Percentiles rank a stretch among this genome's conserved stretches.
These are phyloP conservation scores for Drosophila rellima DNA, from an alignment of 2,888 invertebrate species.

Conservation along the genomic window DNA sequence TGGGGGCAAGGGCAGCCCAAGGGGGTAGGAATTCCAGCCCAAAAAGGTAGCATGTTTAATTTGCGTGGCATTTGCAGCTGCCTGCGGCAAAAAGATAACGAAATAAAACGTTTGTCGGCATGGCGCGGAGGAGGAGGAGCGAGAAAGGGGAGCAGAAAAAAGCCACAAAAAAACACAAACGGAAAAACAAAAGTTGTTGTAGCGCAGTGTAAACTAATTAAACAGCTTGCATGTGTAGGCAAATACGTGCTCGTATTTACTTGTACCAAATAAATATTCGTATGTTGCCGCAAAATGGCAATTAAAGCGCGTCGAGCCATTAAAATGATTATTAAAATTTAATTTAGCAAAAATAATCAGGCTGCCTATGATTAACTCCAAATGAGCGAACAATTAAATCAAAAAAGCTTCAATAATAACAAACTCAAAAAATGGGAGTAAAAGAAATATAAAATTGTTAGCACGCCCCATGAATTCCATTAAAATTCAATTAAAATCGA, in stretches of 20 bases:
- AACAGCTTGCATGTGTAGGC: conserved; percentile 52
- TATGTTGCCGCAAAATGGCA: conserved; percentile 37
- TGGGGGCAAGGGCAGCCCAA: conserved; percentile 37
- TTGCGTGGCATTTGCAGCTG: conserved; percentile 84
- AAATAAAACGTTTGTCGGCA: conserved; percentile 81
- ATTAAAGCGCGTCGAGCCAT: conserved; percentile 49
- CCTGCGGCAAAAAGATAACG: conserved; percentile 85
- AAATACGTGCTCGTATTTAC: conserved; percentile 9
- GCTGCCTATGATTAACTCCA: conserved; percentile 67
- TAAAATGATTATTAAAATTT: conserved; percentile 79
- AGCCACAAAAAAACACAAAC: background rate
- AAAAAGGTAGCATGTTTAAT: conserved; percentile 83
- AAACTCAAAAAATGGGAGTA: conserved; percentile 6
- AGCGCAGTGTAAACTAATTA: conserved; percentile 79
- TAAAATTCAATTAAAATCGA: conserved; percentile 78
- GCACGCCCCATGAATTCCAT: conserved; percentile 72
- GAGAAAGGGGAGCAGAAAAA: background rate
- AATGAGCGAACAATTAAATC: conserved; percentile 48
- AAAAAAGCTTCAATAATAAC: conserved; percentile 29
- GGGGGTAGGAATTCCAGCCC: conserved; percentile 7
- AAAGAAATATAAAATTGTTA: conserved; percentile 23
- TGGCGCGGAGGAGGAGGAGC: conserved; percentile 4
- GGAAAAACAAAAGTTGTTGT: conserved; percentile 45
- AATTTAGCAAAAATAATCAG: conserved; percentile 78
- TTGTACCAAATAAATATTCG: conserved; percentile 8